These are phyloP conservation scores for Spodoptera exigua DNA, from an alignment of 2,888 invertebrate genomes.

Conservation along the genomic window DNA sequence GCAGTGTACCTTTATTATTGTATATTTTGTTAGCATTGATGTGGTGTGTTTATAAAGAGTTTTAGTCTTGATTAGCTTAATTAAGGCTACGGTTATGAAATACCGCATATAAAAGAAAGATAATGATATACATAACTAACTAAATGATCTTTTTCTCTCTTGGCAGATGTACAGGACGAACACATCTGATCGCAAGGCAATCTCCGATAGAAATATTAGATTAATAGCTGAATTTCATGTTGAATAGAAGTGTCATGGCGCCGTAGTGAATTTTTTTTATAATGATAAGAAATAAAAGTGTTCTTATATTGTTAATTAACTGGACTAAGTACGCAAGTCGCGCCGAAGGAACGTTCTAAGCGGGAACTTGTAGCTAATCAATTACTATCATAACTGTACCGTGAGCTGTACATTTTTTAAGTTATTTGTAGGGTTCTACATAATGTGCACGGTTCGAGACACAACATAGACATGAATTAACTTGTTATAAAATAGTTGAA, in stretches of 20 bases:
- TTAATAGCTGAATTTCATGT: slow-evolving; percentile 63
- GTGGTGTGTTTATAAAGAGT: too few relatives aligned
- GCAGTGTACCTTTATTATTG: too few relatives aligned
- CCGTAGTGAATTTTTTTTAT: slow-evolving; percentile 69
- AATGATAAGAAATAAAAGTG: slow-evolving; percentile 84
- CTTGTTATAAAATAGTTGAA: slow-evolving; percentile 66
- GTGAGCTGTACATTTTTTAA: slow-evolving; percentile 45
- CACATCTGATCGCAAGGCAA: slow-evolving; percentile 90
- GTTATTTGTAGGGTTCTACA: slow-evolving; percentile 53
- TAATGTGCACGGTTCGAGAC: slow-evolving; percentile 53
- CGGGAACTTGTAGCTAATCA: slow-evolving; percentile 54
- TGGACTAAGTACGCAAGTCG: slow-evolving; percentile 57
- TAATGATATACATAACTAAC: slow-evolving; percentile 48
- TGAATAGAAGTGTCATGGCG: slow-evolving; percentile 63
- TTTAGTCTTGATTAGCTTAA: too few relatives aligned
- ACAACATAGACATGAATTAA: slow-evolving; percentile 54
- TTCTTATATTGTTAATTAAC: slow-evolving; percentile 82
- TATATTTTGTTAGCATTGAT: too few relatives aligned
- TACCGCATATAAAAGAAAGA: slow-evolving; percentile 40
- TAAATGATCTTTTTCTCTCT: slow-evolving; percentile 90
- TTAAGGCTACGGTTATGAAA: slow-evolving; percentile 41
- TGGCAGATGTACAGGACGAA: slow-evolving; percentile 93
- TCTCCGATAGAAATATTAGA: slow-evolving; percentile 67
- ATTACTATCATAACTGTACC: slow-evolving; percentile 55
- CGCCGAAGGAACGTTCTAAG: slow-evolving; percentile 40